Percentiles rank a stretch among this genome's conserved stretches.
Evolutionary conservation across 2,888 invertebrate genomes (phyloP).

Genomic region (Belgica antarctica): DNA sequence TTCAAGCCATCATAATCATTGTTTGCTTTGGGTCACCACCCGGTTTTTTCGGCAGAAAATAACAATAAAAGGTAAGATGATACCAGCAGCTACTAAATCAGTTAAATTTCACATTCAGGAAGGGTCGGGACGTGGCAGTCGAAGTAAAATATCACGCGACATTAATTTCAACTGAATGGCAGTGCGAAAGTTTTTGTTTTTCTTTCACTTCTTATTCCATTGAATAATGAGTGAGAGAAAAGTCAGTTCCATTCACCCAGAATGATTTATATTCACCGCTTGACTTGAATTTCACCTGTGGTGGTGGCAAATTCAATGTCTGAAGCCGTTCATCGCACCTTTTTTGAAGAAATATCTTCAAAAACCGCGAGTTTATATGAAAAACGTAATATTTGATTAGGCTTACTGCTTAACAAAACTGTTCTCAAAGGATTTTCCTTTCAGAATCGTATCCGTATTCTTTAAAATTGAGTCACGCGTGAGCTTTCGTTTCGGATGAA

Average conservation of each 20-base stretch:
- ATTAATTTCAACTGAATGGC: neutral
- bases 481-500: no score
- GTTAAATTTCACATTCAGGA: no score
- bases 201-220: neutral
- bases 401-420: no score
- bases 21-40: no score
- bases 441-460: no score
- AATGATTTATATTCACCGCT: slow-evolving; percentile 19
- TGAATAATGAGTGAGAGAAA: slow-evolving; percentile 13
- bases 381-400: neutral
- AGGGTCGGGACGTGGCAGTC: no score
- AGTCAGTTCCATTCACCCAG: neutral
- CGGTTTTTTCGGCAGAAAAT: no score
- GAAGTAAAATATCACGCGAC: neutral
- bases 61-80: no score
- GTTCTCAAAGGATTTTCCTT: neutral
- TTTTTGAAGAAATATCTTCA: neutral
- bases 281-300: neutral
- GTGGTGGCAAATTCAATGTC: no score
- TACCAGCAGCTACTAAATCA: no score
- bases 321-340: neutral
- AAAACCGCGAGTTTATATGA: neutral
- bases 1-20: no score
- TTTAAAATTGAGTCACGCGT: no score
- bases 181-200: slow-evolving; percentile 9